Percentiles rank a stretch among this genome's conserved stretches.
phyloP scores from a whole-genome alignment of 2,888 invertebrate species.

The Pristionchus arcanus region DNA sequence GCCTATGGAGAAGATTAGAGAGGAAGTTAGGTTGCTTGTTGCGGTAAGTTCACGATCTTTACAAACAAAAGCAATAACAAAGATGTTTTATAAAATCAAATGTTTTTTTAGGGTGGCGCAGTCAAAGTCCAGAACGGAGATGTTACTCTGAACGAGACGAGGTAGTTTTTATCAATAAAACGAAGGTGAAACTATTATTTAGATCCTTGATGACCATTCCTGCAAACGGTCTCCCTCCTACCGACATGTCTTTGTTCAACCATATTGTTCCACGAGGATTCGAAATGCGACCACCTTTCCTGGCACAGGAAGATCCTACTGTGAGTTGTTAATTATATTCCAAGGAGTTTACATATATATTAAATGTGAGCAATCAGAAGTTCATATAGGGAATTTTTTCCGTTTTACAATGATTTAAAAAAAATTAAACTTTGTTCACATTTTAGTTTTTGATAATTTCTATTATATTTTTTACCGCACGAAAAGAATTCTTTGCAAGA shows the following conservation, averaged over 20 bases:
- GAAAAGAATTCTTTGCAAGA: too few relatives aligned
- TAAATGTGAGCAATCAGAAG: too few relatives aligned
- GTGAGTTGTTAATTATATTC: neutral
- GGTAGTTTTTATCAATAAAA: neutral
- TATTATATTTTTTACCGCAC: too few relatives aligned
- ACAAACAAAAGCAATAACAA: neutral
- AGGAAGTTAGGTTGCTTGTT: constrained; percentile 29
- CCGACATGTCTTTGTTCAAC: constrained; percentile 52
- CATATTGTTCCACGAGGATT: constrained; percentile 48
- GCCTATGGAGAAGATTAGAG: constrained; percentile 33
- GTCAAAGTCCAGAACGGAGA: constrained; percentile 47
- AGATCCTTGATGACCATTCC: constrained; percentile 8
- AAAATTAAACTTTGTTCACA: too few relatives aligned
- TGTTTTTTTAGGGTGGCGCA: constrained; percentile 44
- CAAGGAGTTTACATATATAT: too few relatives aligned
- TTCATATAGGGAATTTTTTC: too few relatives aligned
- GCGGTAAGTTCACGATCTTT: constrained; percentile 39
- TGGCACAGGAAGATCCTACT: neutral
- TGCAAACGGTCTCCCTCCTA: constrained; percentile 11
- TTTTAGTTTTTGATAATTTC: too few relatives aligned
- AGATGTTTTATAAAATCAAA: neutral
- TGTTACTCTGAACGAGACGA: neutral
- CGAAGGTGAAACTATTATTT: neutral
- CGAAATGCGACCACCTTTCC: constrained; percentile 35
- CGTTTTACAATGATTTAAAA: too few relatives aligned